Percentiles rank a stretch among this genome's conserved stretches.
These are phyloP conservation scores for Mesorhabditis sp. DNA, from an alignment of 2,888 invertebrate species.

Conservation along the genomic window DNA sequence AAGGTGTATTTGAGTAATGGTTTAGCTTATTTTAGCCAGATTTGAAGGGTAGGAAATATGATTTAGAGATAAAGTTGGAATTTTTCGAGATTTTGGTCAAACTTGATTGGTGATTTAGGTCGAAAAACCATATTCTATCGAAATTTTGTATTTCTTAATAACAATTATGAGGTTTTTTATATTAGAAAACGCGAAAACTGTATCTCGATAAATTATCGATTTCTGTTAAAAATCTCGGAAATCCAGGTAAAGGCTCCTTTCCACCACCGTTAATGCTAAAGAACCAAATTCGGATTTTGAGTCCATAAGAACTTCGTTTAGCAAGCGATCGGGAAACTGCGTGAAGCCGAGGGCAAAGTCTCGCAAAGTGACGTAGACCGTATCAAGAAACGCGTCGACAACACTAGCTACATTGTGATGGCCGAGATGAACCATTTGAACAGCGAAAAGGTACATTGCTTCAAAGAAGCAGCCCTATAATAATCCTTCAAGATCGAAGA, in stretches of 20 bases:
- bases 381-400: conserved; percentile 71
- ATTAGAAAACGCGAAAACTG: too few relatives aligned
- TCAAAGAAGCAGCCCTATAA: too few relatives aligned
- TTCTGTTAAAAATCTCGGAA: too few relatives aligned
- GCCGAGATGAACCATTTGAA: conserved; percentile 93
- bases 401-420: conserved; percentile 84
- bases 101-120: too few relatives aligned
- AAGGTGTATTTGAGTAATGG: too few relatives aligned
- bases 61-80: neutral
- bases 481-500: conserved; percentile 70
- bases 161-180: too few relatives aligned
- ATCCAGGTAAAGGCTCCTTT: too few relatives aligned
- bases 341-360: conserved; percentile 33
- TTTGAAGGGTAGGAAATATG: neutral
- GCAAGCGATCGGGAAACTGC: conserved; percentile 39
- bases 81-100: neutral
- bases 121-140: too few relatives aligned
- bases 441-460: conserved; percentile 64
- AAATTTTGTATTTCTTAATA: too few relatives aligned
- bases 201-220: too few relatives aligned
- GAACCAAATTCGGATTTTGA: neutral
- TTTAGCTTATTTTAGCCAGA: too few relatives aligned
- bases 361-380: conserved; percentile 28
- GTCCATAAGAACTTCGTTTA: conserved; percentile 13
- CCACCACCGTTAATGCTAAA: too few relatives aligned